phyloP scores from a whole-genome alignment of 2,888 invertebrate species.

The Cylloceria caligata region DNA sequence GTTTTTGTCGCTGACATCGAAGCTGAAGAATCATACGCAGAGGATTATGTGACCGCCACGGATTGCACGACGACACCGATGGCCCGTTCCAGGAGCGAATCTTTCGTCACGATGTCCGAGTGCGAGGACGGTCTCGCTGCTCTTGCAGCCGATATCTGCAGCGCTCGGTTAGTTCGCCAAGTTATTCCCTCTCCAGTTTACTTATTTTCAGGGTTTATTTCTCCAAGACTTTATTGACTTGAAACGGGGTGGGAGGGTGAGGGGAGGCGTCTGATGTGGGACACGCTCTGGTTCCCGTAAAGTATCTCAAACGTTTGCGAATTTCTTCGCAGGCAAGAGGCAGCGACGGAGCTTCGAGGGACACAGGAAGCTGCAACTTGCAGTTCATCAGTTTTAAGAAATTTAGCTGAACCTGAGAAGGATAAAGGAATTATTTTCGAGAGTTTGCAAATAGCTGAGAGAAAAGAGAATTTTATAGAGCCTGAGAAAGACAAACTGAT shows the following conservation, averaged over 20 bases:
- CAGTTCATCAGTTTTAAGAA: neutral
- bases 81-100: slow-evolving; percentile 87
- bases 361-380: slow-evolving; percentile 34
- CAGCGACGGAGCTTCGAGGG: slow-evolving; percentile 26
- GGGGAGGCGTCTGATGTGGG: slow-evolving; percentile 35
- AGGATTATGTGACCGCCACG: slow-evolving; percentile 89
- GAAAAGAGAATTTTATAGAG: slow-evolving; percentile 35
- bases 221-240: slow-evolving; percentile 48
- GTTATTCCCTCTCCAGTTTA: slow-evolving; percentile 31
- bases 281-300: slow-evolving; percentile 48
- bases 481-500: slow-evolving; percentile 19
- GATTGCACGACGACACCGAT: slow-evolving; percentile 88
- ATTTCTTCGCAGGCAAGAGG: slow-evolving; percentile 64
- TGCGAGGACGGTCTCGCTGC: slow-evolving; percentile 85
- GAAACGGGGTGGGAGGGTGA: neutral
- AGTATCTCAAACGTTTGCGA: slow-evolving; percentile 61
- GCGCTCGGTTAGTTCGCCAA: slow-evolving; percentile 13
- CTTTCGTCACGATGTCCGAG: slow-evolving; percentile 89
- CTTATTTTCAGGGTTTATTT: slow-evolving; percentile 65
- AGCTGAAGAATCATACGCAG: slow-evolving; percentile 86
- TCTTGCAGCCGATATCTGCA: slow-evolving; percentile 54
- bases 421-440: slow-evolving; percentile 22
- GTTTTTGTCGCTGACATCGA: slow-evolving; percentile 58
- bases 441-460: slow-evolving; percentile 35
- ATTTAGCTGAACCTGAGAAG: slow-evolving; percentile 14